Evolutionary conservation across 2,797 vertebrate genomes (phyloP).

Genomic region (Molossus alvarezi): DNA sequence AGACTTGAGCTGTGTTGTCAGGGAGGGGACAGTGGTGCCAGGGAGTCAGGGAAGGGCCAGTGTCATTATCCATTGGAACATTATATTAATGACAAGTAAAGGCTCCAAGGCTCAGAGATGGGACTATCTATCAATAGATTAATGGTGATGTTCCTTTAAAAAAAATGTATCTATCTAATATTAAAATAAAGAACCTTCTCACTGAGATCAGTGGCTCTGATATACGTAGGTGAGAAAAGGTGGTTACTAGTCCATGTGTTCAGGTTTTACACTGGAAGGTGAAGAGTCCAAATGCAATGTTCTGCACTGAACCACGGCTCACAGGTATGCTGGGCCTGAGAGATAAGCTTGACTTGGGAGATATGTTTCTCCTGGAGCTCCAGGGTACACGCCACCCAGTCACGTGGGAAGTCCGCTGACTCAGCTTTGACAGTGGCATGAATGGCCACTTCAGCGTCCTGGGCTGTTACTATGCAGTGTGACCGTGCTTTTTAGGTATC

Average conservation of each 20-base stretch:
- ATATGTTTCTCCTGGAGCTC: neutral
- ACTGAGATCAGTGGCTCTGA: neutral
- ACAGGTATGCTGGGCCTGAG: neutral
- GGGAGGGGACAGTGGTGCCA: too few species aligned
- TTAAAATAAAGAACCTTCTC: neutral
- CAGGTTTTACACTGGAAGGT: neutral
- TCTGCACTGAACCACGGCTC: neutral
- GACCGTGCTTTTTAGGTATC: accelerated
- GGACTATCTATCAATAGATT: neutral
- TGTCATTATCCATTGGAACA: neutral
- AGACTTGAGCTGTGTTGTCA: neutral
- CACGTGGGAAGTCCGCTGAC: accelerated
- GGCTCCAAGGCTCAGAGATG: too few species aligned
- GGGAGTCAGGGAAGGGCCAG: neutral
- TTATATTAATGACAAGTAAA: neutral
- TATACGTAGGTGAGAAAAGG: neutral
- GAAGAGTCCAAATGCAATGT: accelerated
- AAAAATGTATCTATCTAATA: neutral
- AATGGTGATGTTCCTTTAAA: neutral
- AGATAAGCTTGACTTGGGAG: neutral
- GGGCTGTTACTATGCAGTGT: neutral
- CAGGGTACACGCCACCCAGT: accelerated
- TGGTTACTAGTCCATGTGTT: too few species aligned
- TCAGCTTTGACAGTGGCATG: too few species aligned
- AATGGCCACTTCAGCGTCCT: too few species aligned